Conservation (phyloP, 1,140 invertebrate species). For the Triops cancriformis region DNA sequence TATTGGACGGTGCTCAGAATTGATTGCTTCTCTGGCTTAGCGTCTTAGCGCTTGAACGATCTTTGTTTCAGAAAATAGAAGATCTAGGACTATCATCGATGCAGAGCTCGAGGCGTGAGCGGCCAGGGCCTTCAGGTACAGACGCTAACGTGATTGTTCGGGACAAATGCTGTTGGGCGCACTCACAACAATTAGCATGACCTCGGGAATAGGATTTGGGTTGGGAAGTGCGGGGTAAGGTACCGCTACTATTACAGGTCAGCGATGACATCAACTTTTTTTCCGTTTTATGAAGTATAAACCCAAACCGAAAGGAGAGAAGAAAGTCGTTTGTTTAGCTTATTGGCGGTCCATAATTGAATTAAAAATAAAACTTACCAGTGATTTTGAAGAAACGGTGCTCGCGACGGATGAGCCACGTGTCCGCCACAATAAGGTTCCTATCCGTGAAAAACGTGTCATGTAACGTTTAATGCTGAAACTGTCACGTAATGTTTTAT, state of each 20-base stretch:
- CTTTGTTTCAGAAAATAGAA: background rate
- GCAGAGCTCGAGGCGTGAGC: background rate
- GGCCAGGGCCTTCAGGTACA: constrained; percentile 1
- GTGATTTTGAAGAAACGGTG: too few relatives aligned
- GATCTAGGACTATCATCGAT: background rate
- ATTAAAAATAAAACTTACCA: too few relatives aligned
- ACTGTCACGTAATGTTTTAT: too few relatives aligned
- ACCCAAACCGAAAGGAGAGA: too few relatives aligned
- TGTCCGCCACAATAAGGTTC: too few relatives aligned
- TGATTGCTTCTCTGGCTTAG: background rate
- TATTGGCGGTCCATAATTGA: too few relatives aligned
- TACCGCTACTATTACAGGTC: background rate
- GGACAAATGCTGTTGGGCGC: constrained; percentile 3
- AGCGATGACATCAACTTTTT: background rate
- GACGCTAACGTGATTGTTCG: constrained; percentile 19
- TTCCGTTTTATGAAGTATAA: background rate
- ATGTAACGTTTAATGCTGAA: too few relatives aligned
- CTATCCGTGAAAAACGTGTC: too few relatives aligned
- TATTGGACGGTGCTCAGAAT: background rate
- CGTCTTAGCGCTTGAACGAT: background rate
- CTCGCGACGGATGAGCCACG: too few relatives aligned
- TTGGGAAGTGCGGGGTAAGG: background rate
- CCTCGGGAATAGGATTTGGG: background rate
- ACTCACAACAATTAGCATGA: constrained; percentile 20
- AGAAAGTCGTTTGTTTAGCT: too few relatives aligned